These are phyloP conservation scores for Diachrysia chrysitis DNA, from an alignment of 2,888 invertebrate genomes.

Conservation along the genomic window DNA sequence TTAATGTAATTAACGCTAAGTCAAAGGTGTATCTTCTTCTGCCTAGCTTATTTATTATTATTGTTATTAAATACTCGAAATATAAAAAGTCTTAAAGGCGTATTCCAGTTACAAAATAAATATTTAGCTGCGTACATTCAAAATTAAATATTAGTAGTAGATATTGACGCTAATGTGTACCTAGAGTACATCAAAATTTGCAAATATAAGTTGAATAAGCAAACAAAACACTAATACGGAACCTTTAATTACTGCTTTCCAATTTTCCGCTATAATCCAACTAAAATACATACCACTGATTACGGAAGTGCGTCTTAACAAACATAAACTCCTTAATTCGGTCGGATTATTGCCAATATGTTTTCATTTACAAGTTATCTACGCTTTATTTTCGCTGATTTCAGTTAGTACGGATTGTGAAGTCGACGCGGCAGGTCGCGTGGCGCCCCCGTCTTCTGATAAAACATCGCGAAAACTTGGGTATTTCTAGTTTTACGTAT, in stretches of 20 bases:
- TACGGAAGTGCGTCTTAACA: neutral
- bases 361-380: constrained; percentile 45
- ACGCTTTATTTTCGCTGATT: constrained; percentile 36
- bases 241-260: neutral
- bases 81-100: too few species aligned
- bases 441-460: constrained; percentile 14
- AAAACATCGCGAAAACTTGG: constrained; percentile 57
- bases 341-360: constrained; percentile 32
- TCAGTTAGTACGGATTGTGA: constrained; percentile 40
- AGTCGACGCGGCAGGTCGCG: constrained; percentile 29
- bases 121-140: too few species aligned
- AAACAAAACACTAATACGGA: too few species aligned
- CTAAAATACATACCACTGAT: neutral
- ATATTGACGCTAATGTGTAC: too few species aligned
- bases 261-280: constrained; percentile 12
- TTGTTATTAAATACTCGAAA: too few species aligned
- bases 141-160: too few species aligned
- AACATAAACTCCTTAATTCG: constrained; percentile 24
- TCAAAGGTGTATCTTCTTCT: too few species aligned
- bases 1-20: too few species aligned
- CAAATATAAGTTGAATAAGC: too few species aligned
- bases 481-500: constrained; percentile 10
- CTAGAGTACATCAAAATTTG: too few species aligned
- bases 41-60: too few species aligned
- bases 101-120: too few species aligned